phyloP scores from a whole-genome alignment of 1,140 invertebrate species.

The Aphelenchoides besseyi region DNA sequence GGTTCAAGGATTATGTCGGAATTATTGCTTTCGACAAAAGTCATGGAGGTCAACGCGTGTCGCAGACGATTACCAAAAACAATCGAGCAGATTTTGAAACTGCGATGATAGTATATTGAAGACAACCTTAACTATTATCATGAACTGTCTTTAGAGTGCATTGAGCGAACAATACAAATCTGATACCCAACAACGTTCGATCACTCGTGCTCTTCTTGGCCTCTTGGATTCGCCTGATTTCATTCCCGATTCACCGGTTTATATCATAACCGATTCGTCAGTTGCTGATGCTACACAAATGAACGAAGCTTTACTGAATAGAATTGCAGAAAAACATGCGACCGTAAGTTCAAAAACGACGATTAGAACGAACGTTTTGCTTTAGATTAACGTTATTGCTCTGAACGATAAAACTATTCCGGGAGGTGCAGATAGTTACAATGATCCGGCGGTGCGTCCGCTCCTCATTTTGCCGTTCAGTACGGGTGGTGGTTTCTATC shows the following conservation, averaged over 20 bases:
- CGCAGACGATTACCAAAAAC: neutral
- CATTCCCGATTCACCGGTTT: conserved; percentile 1
- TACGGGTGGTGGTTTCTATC: conserved; percentile 15
- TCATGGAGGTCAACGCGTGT: neutral
- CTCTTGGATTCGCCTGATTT: neutral
- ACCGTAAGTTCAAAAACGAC: neutral
- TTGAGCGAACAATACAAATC: conserved; percentile 1
- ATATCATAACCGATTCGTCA: neutral
- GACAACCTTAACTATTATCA: neutral
- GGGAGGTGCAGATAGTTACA: neutral
- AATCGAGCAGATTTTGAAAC: neutral
- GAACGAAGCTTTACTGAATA: neutral
- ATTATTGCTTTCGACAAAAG: neutral
- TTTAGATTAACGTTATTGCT: conserved; percentile 12
- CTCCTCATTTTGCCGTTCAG: neutral
- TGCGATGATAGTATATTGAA: neutral
- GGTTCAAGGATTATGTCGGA: conserved; percentile 9
- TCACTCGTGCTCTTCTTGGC: too few relatives aligned
- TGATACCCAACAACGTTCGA: neutral
- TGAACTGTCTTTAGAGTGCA: conserved; percentile 4
- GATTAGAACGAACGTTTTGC: too few relatives aligned
- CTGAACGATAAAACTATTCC: neutral
- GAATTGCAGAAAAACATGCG: neutral
- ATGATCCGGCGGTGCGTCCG: neutral
- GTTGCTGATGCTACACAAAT: neutral